phyloP scores from a whole-genome alignment of 2,888 invertebrate genomes.

The Agrenia bidenticulata region DNA sequence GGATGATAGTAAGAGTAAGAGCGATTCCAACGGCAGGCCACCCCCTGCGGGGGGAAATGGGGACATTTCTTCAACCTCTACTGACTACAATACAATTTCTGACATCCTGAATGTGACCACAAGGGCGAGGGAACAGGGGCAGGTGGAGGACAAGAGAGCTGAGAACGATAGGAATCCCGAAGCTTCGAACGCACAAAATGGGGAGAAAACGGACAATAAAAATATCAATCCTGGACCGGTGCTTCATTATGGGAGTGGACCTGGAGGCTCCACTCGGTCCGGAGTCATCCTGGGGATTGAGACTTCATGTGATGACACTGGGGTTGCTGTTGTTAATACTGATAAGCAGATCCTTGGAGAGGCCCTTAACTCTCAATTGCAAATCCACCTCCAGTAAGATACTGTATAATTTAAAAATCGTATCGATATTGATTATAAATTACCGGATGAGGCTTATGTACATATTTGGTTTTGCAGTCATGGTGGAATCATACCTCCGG shows the following conservation, averaged over 20 bases:
- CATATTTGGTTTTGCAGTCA: conserved; percentile 59
- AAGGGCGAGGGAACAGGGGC: conserved; percentile 1
- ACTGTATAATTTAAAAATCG: conserved; percentile 3
- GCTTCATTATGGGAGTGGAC: conserved; percentile 26
- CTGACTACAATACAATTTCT: conserved; percentile 29
- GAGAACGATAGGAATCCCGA: conserved; percentile 1
- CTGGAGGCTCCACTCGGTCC: conserved; percentile 28
- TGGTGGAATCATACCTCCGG: conserved; percentile 86
- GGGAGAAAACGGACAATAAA: conserved; percentile 12
- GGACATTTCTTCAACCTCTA: background rate
- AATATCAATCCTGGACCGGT: conserved; percentile 22
- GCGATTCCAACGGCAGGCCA: conserved; percentile 2
- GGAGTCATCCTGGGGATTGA: conserved; percentile 80
- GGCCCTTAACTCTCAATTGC: conserved; percentile 76
- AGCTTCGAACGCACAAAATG: background rate
- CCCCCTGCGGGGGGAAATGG: background rate
- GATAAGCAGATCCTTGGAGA: conserved; percentile 75
- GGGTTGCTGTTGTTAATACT: conserved; percentile 77
- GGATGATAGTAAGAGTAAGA: background rate
- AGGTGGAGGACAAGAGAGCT: conserved; percentile 4
- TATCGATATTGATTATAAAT: conserved; percentile 7
- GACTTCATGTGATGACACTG: conserved; percentile 97
- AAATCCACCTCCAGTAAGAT: conserved; percentile 69
- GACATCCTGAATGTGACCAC: conserved; percentile 39
- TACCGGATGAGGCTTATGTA: background rate